Conservation (phyloP, 2,113 vertebrate species). For the Phoxinus phoxinus region DNA sequence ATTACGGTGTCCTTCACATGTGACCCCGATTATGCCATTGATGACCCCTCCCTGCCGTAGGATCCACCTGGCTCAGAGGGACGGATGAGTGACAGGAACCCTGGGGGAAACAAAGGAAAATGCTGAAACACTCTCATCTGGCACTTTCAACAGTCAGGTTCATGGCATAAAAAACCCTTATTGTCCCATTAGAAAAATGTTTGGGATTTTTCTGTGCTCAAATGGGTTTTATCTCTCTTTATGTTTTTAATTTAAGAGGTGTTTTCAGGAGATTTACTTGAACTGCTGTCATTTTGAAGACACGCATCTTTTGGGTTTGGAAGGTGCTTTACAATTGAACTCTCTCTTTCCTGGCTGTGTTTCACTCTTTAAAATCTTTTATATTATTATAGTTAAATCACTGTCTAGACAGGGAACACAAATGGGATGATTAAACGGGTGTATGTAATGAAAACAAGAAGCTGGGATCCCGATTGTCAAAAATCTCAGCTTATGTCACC, state of each 20-base stretch:
- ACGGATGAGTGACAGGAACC: conserved; percentile 53
- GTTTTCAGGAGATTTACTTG: conserved; percentile 13
- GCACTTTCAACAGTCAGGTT: neutral
- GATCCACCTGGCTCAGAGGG: neutral
- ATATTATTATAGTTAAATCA: conserved; percentile 41
- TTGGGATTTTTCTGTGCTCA: neutral
- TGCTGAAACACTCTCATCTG: neutral
- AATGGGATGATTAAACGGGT: conserved; percentile 33
- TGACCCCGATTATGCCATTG: conserved; percentile 84
- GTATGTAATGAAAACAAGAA: conserved; percentile 32
- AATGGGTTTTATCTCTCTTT: neutral
- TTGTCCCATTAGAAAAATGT: neutral
- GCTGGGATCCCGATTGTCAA: neutral
- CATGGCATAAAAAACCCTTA: neutral
- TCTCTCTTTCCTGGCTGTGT: conserved; percentile 16
- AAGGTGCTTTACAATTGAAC: neutral
- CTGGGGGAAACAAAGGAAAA: conserved; percentile 53
- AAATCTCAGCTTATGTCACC: neutral
- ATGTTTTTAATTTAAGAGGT: neutral
- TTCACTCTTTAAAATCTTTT: neutral
- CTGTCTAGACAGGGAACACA: conserved; percentile 29
- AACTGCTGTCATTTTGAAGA: neutral
- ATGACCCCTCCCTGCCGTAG: conserved; percentile 80
- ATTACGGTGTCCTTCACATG: conserved; percentile 97
- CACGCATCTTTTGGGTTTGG: neutral